Evolutionary conservation across 92 coral and sea anemone genomes (phyloP).

Genomic region (Porites lobata): DNA sequence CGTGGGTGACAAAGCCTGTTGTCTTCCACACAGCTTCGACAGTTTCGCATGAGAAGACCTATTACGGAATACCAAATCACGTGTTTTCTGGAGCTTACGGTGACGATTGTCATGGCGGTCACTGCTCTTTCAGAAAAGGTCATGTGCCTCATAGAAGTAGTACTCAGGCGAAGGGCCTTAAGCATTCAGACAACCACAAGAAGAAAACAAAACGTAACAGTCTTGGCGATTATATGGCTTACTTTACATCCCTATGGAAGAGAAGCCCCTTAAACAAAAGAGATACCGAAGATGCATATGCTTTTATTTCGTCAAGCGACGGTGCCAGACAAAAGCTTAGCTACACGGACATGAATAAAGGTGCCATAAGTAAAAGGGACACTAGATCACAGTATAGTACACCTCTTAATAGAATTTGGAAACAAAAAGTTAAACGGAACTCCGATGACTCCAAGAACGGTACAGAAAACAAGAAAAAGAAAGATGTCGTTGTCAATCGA

Average conservation of each 20-base stretch:
- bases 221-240: slow-evolving; percentile 64
- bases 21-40: slow-evolving; percentile 81
- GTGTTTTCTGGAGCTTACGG: slow-evolving; percentile 71
- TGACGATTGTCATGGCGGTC: slow-evolving; percentile 69
- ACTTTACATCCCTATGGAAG: slow-evolving; percentile 70
- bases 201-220: slow-evolving; percentile 76
- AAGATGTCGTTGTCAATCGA: slow-evolving; percentile 96
- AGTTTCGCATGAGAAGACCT: slow-evolving; percentile 81
- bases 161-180: slow-evolving; percentile 36
- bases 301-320: slow-evolving; percentile 68
- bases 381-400: slow-evolving; percentile 8
- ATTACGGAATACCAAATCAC: slow-evolving; percentile 85
- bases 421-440: slow-evolving; percentile 20
- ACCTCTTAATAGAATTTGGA: slow-evolving; percentile 35
- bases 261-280: slow-evolving; percentile 57
- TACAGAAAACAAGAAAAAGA: slow-evolving; percentile 71
- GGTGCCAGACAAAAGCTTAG: slow-evolving; percentile 76
- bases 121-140: slow-evolving; percentile 80
- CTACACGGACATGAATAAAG: slow-evolving; percentile 48
- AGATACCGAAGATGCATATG: slow-evolving; percentile 55
- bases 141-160: slow-evolving; percentile 66
- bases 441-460: not conserved
- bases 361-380: slow-evolving; percentile 67
- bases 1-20: slow-evolving; percentile 90
- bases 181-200: slow-evolving; percentile 30